These are phyloP conservation scores for Nomada fucata DNA, from an alignment of 2,888 invertebrate species.

Conservation along the genomic window DNA sequence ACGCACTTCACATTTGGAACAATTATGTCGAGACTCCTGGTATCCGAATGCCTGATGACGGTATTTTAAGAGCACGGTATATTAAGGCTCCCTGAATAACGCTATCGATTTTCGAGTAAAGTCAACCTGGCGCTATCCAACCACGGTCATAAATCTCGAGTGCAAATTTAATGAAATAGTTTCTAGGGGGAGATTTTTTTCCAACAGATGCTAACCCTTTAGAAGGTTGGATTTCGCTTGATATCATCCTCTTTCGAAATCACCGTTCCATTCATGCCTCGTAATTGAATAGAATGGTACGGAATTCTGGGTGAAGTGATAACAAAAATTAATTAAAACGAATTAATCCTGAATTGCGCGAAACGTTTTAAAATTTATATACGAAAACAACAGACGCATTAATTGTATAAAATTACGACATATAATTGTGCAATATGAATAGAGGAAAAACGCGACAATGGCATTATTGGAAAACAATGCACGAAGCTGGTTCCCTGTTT, in stretches of 20 bases:
- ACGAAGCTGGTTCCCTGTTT: neutral
- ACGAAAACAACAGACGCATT: too few species aligned
- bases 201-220: neutral
- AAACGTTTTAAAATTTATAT: neutral
- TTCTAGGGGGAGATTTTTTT: conserved; percentile 7
- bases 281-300: neutral
- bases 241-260: neutral
- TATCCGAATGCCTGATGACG: neutral
- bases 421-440: neutral
- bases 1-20: neutral
- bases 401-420: too few species aligned
- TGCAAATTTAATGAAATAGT: conserved; percentile 44
- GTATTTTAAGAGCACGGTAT: conserved; percentile 4
- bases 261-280: neutral
- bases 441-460: neutral
- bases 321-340: conserved; percentile 18
- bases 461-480: conserved; percentile 44
- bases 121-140: conserved; percentile 16
- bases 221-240: conserved; percentile 13
- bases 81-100: conserved; percentile 7
- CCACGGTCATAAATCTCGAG: conserved; percentile 30
- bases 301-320: neutral
- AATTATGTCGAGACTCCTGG: neutral
- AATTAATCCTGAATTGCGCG: neutral
- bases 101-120: conserved; percentile 47